phyloP scores from a whole-genome alignment of 2,888 invertebrate genomes.

The Aricia artaxerxes region DNA sequence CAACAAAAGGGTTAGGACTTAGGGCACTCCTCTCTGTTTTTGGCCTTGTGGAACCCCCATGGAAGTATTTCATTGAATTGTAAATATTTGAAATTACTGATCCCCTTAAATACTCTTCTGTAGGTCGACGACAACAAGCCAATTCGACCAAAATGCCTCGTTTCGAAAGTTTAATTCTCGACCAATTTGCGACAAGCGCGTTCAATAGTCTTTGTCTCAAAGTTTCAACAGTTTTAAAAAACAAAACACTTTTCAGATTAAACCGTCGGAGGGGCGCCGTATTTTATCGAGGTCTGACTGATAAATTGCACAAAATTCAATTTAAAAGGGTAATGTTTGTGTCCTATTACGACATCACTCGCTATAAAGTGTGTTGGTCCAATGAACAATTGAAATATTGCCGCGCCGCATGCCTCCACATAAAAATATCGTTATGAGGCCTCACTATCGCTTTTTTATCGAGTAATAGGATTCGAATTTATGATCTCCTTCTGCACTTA shows the following conservation, averaged over 20 bases:
- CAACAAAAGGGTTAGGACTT: too few species aligned
- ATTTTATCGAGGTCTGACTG: slow-evolving; percentile 66
- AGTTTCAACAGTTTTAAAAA: slow-evolving; percentile 43
- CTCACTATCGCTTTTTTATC: slow-evolving; percentile 30
- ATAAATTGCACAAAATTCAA: slow-evolving; percentile 76
- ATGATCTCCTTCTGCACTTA: not conserved
- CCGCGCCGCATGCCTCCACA: slow-evolving; percentile 55
- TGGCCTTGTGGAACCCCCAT: too few species aligned
- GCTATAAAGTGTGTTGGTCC: slow-evolving; percentile 69
- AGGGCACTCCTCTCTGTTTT: too few species aligned
- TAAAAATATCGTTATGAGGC: slow-evolving; percentile 56
- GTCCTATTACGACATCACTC: slow-evolving; percentile 73
- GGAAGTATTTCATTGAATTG: not conserved
- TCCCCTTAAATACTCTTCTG: not conserved
- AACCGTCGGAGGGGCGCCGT: slow-evolving; percentile 58
- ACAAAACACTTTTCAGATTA: slow-evolving; percentile 59
- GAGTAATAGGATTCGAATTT: slow-evolving; percentile 9
- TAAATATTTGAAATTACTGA: not conserved
- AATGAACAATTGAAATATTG: slow-evolving; percentile 73
- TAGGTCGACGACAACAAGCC: slow-evolving; percentile 7
- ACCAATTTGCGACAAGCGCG: slow-evolving; percentile 7
- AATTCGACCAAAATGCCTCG: not conserved
- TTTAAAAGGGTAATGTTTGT: slow-evolving; percentile 78
- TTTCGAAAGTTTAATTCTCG: slow-evolving; percentile 16
- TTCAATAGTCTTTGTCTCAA: slow-evolving; percentile 22